These are phyloP conservation scores for Heliconius sara DNA, from an alignment of 2,888 invertebrate species.

Conservation along the genomic window DNA sequence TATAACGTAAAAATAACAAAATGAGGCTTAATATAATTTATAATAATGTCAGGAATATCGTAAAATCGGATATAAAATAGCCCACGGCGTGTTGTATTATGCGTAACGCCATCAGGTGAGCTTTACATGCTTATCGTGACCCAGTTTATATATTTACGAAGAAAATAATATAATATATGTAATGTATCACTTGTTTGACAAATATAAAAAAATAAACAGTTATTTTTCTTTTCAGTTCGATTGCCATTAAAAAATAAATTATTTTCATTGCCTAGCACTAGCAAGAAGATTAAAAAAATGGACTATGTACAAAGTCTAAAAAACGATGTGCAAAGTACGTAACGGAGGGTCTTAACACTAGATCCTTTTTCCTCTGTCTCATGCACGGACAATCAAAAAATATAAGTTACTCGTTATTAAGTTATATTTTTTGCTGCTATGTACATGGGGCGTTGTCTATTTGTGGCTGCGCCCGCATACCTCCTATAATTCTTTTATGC, in stretches of 20 bases:
- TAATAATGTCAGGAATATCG: conserved; percentile 2
- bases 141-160: conserved; percentile 1
- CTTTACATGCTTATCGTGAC: neutral
- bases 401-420: no score
- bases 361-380: no score
- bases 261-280: neutral
- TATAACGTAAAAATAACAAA: neutral
- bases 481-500: no score
- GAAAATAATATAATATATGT: neutral
- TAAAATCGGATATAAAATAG: neutral
- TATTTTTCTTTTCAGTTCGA: neutral
- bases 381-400: no score
- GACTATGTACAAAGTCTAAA: no score
- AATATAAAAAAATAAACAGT: neutral
- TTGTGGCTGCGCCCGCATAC: no score
- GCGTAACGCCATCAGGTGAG: conserved; percentile 5
- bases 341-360: no score
- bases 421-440: no score
- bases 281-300: no score
- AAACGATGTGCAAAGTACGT: no score
- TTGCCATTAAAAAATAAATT: neutral
- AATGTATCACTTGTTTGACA: neutral
- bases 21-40: neutral
- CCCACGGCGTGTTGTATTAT: neutral
- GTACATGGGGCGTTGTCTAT: no score